Base-by-base conservation (phyloP, 2,888 invertebrate species). In the Itoplectis maculator region DNA sequence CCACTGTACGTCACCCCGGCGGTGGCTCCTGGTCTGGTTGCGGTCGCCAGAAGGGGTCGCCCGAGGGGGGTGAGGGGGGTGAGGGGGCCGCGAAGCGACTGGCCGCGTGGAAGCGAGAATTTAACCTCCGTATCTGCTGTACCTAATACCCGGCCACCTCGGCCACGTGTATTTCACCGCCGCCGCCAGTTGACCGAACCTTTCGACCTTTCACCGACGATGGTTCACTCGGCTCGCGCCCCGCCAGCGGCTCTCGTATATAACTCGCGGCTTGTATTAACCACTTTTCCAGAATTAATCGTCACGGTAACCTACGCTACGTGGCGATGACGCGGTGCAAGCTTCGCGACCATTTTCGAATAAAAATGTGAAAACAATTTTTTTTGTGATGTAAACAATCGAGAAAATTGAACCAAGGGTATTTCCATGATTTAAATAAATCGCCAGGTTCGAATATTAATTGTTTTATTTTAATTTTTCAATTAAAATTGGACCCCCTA, bases 1-100 rank as follows among this genome's bases (percentile, higher is more conserved):
- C 82, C 82, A 79, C 82, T 82, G 79, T 79, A 82, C 82, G 82
- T 82, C 82, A 79, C 79, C 82, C 82, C 75, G 79, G 75, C 54
- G 79, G 82, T 54, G 79, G 59, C 75, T 70, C 20, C 75, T 70
- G 79, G 82, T 76, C 75, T 79, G 72, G 82, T 79, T 82, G 82
- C 79, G 82, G 82, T 82, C 68, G 72, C 49, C 66, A 72, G 70
- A 51, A 75, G 75, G 61, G 65, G 70, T 65, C 63, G 70, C 65
- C 54, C 59, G 51, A 69, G 65, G 47, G 69, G 78, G 37, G 13
- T 59, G 59, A 45, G 13, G 42, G 29, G 65, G 65, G 6, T 2
- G 29, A 29, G 29, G 29, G 29, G 29, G 29, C 29, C 29, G 3
- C 18, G 20, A 18, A n/a, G 18, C n/a, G 47, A 75, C 66, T 54